These are phyloP conservation scores for Rotaria socialis DNA, from an alignment of 2,888 invertebrate genomes.

Conservation along the genomic window DNA sequence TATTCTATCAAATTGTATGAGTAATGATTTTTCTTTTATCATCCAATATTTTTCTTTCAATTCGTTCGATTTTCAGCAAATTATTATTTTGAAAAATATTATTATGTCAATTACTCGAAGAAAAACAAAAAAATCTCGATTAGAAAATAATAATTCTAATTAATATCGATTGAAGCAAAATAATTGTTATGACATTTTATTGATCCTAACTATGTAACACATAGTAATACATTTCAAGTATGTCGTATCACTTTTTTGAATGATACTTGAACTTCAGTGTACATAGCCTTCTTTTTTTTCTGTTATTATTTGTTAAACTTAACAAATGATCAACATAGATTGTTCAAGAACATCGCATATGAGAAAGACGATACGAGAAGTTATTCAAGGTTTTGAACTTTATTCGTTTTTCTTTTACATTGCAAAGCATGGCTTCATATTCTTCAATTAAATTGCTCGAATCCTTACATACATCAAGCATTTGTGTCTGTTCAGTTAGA, in stretches of 20 bases:
- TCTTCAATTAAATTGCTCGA: neutral
- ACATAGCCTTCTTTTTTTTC: neutral
- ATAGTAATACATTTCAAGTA: neutral
- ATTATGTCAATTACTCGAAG: too few relatives aligned
- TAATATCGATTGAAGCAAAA: too few relatives aligned
- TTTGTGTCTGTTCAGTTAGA: neutral
- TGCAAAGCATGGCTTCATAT: neutral
- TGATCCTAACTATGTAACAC: neutral
- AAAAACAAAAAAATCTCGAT: too few relatives aligned
- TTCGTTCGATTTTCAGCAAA: conserved; percentile 5
- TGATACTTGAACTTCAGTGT: neutral
- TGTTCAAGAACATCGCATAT: neutral
- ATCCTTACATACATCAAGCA: neutral
- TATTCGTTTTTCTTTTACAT: neutral
- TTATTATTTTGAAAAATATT: neutral
- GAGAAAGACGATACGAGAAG: neutral
- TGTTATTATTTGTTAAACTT: neutral
- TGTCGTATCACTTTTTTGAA: neutral
- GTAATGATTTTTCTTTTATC: neutral
- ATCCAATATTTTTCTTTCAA: neutral
- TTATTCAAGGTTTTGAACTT: neutral
- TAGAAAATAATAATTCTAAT: too few relatives aligned
- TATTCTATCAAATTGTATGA: too few relatives aligned
- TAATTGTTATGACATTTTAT: too few relatives aligned
- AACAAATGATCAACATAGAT: neutral